Base-by-base conservation (phyloP, 2,888 invertebrate species). In the Protula sp. region DNA sequence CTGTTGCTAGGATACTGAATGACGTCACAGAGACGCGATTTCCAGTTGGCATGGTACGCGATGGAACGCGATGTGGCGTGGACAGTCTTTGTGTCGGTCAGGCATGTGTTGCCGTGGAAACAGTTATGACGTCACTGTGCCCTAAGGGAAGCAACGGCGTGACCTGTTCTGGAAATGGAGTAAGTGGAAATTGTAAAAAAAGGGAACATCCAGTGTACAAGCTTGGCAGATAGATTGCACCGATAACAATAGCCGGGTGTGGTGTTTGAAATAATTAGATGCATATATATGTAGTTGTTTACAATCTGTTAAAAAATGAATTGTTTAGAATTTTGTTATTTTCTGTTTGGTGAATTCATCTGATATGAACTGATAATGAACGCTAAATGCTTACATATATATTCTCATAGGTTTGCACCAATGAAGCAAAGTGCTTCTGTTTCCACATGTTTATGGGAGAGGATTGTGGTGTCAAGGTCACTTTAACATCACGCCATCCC, bases 151-250 rank as follows among this genome's bases (percentile, higher is more conserved):
- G 14, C n/a, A 58, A 62, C 88, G 80, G 90, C 89, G 76, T 88
- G 72, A 91, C 94, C 80, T 99, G 98, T 84, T 95, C 95, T 60
- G 92, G 91, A 64, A 89, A 90, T 83, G 98, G 98, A 85, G 97
- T 95, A 84, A 88, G 91, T 87, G 3, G n/a, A n/a, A n/a, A n/a
- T n/a, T n/a, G n/a, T n/a, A n/a, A n/a, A n/a, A n/a, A n/a, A n/a
- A n/a, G n/a, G n/a, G n/a, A n/a, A n/a, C n/a, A n/a, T n/a, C n/a
- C n/a, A n/a, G n/a, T n/a, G n/a, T n/a, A n/a, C n/a, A n/a, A n/a
- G n/a, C n/a, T n/a, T n/a, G n/a, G n/a, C n/a, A n/a, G n/a, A n/a
- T n/a, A n/a, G n/a, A n/a, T n/a, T n/a, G n/a, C n/a, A n/a, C n/a
- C n/a, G n/a, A n/a, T n/a, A n/a, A n/a, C n/a, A n/a, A n/a, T n/a